phyloP scores from a whole-genome alignment of 2,888 invertebrate species.

The Andricus curvator region DNA sequence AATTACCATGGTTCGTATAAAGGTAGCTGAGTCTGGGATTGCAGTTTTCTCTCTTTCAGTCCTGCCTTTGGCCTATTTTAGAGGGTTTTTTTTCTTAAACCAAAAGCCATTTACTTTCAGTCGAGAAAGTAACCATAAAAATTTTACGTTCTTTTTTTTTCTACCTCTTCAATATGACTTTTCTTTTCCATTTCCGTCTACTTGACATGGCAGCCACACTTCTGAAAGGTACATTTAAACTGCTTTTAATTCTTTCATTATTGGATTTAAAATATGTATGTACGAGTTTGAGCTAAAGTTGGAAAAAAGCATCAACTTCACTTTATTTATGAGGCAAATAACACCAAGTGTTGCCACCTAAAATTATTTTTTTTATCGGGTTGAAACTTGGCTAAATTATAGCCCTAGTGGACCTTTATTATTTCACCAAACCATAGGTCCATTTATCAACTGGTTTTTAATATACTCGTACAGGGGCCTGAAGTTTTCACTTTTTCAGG shows the following conservation, averaged over 20 bases:
- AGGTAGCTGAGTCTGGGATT: too few species aligned
- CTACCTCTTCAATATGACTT: constrained; percentile 25
- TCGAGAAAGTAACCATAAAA: constrained; percentile 27
- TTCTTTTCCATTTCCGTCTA: constrained; percentile 20
- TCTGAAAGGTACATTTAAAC: not conserved
- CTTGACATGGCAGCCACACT: constrained; percentile 13
- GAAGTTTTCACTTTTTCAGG: too few species aligned
- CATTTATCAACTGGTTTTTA: too few species aligned
- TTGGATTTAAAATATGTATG: not conserved
- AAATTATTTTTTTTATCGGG: too few species aligned
- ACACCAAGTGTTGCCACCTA: too few species aligned
- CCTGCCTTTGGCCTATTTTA: constrained; percentile 2
- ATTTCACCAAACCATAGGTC: too few species aligned
- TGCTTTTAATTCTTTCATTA: constrained; percentile 15
- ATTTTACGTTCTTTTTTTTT: constrained; percentile 16
- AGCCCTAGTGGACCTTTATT: too few species aligned
- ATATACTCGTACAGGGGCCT: too few species aligned
- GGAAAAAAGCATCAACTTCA: constrained; percentile 23
- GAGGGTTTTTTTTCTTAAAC: not conserved
- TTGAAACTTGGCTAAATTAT: too few species aligned
- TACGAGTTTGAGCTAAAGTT: not conserved
- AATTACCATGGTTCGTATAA: too few species aligned
- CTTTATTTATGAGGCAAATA: not conserved
- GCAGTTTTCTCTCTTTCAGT: constrained; percentile 7
- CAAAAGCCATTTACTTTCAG: constrained; percentile 26